phyloP scores from a whole-genome alignment of 2,888 invertebrate species.

The Hylaea fasciaria region DNA sequence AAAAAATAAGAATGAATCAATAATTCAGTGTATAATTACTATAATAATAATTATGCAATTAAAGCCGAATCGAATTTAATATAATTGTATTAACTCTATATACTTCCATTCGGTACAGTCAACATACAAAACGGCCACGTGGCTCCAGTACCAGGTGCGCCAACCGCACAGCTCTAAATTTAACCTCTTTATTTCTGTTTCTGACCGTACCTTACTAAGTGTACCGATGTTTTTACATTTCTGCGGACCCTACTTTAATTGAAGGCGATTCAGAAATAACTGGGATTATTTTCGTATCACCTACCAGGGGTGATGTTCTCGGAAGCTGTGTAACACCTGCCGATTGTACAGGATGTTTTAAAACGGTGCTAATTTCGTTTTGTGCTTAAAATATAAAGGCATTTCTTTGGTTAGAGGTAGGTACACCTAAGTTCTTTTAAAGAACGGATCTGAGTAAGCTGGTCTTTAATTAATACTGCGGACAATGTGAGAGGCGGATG shows the following conservation, averaged over 20 bases:
- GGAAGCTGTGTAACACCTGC: slow-evolving; percentile 39
- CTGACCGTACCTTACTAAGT: slow-evolving; percentile 70
- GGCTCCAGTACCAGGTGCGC: slow-evolving; percentile 74
- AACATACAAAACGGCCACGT: slow-evolving; percentile 63
- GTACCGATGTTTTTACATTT: slow-evolving; percentile 45
- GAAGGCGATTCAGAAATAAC: slow-evolving; percentile 42
- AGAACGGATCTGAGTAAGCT: neutral
- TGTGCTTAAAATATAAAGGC: slow-evolving; percentile 12
- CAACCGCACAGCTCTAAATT: slow-evolving; percentile 81
- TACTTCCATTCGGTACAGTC: slow-evolving; percentile 65
- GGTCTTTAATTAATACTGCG: too few species aligned
- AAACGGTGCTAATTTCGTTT: slow-evolving; percentile 33
- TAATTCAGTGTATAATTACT: too few species aligned
- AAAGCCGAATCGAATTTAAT: neutral
- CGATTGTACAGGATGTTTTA: slow-evolving; percentile 32
- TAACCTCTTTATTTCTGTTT: slow-evolving; percentile 83
- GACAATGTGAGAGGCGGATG: too few species aligned
- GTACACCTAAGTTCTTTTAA: neutral
- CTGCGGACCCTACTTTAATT: slow-evolving; percentile 41
- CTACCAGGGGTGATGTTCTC: slow-evolving; percentile 22
- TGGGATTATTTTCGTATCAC: slow-evolving; percentile 38
- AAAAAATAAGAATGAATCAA: too few species aligned
- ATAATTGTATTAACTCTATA: slow-evolving; percentile 53
- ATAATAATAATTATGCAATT: too few species aligned
- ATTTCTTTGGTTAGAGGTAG: neutral